Evolutionary conservation across 2,797 vertebrate species (phyloP), one percentile per base, ranked within the genome.

Genomic region (Morelia viridis): DNA sequence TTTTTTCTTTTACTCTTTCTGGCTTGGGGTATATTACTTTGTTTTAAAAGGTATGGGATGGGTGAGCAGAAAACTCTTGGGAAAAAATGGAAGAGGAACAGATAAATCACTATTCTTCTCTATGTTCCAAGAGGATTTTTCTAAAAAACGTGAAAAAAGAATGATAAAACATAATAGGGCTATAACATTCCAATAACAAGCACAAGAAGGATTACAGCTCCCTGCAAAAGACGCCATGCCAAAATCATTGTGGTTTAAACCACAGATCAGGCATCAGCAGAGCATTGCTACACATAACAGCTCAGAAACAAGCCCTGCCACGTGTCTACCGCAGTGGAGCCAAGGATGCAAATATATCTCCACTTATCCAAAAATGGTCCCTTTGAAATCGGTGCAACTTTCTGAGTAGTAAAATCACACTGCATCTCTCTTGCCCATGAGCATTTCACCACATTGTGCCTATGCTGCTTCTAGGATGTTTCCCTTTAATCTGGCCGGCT

Each of bases 1-100:
- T 96, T 97, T 97, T 97, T 13, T 41, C 41, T 41, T 41, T 35
- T 96, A 93, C 96, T 95, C 89, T 92, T 92, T 95, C 60, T 91
- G 95, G 94, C 95, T 95, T 94, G 93, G 93, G 92, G 94, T 83
- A 83, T 41, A 53, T 86, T 60, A 56, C 61, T 71, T 87, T 95
- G 95, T 96, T 96, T 93, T 92, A 96, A 76, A 76, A 41, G 96
- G 65, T 90, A 94, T 92, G 91, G 91, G 93, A 93, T 6, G 92
- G 93, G 92, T 0, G 7, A 76, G 31, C 26, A n/a, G 28, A 13
- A 60, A 60, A 60, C 17, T 65, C 3, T 13, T 65, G 5, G 28
- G 68, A 41, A 76, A 76, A 76, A 76, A 76, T 76, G 60, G 41
- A 46, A 46, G 28, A n/a, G 11, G 4, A 90, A 15, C 93, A 94